Evolutionary conservation across 2,797 vertebrate species (phyloP).

Genomic region (Eulemur albifrons): DNA sequence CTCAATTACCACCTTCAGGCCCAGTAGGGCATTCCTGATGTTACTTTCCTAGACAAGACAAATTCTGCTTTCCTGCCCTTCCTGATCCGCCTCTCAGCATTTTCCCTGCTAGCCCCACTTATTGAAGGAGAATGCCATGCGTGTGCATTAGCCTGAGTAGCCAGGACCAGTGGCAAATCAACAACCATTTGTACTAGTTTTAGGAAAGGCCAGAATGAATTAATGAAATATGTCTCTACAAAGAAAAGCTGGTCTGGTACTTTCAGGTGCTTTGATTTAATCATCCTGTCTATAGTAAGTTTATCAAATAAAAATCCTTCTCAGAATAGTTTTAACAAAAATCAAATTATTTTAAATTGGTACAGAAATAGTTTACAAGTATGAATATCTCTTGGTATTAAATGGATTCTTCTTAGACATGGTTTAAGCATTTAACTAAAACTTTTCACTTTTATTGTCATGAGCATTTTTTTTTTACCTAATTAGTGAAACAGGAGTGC

Average conservation of each 20-base stretch:
- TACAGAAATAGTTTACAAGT: conserved; percentile 13
- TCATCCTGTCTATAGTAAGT: background rate
- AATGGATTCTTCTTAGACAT: background rate
- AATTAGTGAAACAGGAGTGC: background rate
- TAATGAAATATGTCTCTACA: conserved; percentile 31
- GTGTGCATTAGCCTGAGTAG: background rate
- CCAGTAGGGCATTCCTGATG: background rate
- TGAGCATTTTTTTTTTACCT: conserved; percentile 1
- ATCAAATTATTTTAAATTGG: conserved; percentile 55
- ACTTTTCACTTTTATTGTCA: background rate
- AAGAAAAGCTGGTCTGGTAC: background rate
- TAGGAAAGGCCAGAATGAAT: background rate
- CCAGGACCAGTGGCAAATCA: background rate
- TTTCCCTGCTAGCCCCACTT: background rate
- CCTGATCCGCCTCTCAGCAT: background rate
- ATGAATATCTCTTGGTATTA: conserved; percentile 8
- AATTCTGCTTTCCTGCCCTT: background rate
- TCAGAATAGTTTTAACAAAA: conserved; percentile 43
- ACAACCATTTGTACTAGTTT: background rate
- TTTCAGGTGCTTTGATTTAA: conserved; percentile 21
- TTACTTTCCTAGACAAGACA: conserved; percentile 30
- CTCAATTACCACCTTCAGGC: conserved; percentile 23
- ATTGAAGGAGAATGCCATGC: background rate
- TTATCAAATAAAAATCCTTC: conserved; percentile 1
- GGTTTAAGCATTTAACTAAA: conserved; percentile 27